These are phyloP conservation scores for Phenacoccus solenopsis DNA, from an alignment of 1,140 invertebrate species.

Conservation along the genomic window DNA sequence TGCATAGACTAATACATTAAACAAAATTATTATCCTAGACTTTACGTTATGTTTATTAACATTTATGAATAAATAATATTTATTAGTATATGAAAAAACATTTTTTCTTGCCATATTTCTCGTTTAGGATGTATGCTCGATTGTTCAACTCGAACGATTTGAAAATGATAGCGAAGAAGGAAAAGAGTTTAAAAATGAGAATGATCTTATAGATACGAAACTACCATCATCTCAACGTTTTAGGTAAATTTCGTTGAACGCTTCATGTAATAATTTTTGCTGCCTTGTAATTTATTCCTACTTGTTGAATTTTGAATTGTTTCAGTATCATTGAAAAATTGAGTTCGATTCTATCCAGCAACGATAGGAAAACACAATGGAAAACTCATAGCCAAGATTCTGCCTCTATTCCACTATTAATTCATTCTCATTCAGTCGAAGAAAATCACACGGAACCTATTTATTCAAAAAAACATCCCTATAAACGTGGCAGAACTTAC, in stretches of 20 bases:
- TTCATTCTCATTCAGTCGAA: not conserved
- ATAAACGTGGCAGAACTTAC: not conserved
- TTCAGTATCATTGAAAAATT: not conserved
- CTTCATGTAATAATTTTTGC: too few species aligned
- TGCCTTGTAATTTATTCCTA: too few species aligned
- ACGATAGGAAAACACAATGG: not conserved
- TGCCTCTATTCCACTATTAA: not conserved
- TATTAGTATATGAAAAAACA: too few species aligned
- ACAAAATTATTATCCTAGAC: too few species aligned
- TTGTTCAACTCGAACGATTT: not conserved
- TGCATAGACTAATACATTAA: too few species aligned
- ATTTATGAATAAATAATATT: too few species aligned
- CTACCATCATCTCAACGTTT: not conserved
- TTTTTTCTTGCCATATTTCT: too few species aligned
- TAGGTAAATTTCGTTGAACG: not conserved
- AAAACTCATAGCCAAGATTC: not conserved
- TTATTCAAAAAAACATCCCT: not conserved
- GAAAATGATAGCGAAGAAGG: not conserved
- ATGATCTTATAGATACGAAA: not conserved
- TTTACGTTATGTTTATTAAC: too few species aligned
- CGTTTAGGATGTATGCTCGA: not conserved
- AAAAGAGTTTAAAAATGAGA: too few species aligned
- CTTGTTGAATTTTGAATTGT: too few species aligned
- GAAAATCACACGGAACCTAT: not conserved
- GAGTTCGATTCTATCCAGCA: not conserved